A percentile compares a stretch with the other conserved stretches of the same genome.
Evolutionary conservation across 2,113 vertebrate species (phyloP).

Genomic region (Phycodurus eques): DNA sequence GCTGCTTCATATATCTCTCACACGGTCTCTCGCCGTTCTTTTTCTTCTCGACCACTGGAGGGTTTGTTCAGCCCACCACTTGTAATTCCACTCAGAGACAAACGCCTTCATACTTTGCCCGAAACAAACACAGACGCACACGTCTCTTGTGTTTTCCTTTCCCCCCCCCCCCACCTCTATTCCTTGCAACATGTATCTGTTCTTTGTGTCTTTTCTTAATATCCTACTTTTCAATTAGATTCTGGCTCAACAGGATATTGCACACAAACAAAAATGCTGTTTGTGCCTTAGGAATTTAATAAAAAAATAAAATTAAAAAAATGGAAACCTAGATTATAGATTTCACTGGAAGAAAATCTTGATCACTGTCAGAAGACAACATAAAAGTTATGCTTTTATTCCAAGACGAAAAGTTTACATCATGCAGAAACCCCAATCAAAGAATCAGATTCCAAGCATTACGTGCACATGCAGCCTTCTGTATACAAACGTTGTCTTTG

Average conservation of each 20-base stretch:
- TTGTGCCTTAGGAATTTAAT: not conserved
- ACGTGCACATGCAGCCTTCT: not conserved
- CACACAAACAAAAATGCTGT: not conserved
- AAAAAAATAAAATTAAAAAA: not conserved
- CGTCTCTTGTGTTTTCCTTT: constrained; percentile 6
- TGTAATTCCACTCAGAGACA: constrained; percentile 72
- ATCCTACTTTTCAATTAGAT: not conserved
- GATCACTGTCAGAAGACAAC: not conserved
- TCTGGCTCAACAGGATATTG: not conserved
- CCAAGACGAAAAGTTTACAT: not conserved
- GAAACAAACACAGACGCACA: constrained; percentile 36
- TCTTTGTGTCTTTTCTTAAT: not conserved
- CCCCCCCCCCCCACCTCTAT: not conserved
- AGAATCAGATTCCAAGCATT: not conserved
- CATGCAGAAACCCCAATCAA: not conserved
- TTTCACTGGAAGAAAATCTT: not conserved
- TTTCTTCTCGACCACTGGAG: constrained; percentile 56
- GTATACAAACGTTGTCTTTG: constrained; percentile 15
- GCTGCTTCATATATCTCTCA: not conserved
- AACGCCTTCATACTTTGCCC: constrained; percentile 58
- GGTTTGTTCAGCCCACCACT: constrained; percentile 63
- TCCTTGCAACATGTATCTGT: not conserved
- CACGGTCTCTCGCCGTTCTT: constrained; percentile 20
- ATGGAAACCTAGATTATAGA: not conserved
- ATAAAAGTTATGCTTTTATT: not conserved